Conservation (phyloP, 2,888 invertebrate species). For the Drosophila lacicola region DNA sequence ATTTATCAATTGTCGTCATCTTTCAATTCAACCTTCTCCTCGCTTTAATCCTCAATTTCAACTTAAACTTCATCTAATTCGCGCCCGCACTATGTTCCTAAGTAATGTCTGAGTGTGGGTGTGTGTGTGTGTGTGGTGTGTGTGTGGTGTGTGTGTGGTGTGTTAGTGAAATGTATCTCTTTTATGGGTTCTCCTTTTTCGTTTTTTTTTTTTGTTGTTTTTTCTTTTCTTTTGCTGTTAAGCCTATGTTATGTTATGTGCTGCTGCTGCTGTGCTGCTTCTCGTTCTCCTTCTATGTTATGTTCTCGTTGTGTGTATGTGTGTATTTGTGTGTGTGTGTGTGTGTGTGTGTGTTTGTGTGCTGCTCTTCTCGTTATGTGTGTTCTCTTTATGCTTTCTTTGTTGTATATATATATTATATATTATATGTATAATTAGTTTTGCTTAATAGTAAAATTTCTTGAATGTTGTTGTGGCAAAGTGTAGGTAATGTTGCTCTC, state of each 20-base stretch:
- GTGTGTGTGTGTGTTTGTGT: slow-evolving; percentile 36
- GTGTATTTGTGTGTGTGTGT: slow-evolving; percentile 24
- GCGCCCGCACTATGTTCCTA: slow-evolving; percentile 49
- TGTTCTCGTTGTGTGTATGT: slow-evolving; percentile 25
- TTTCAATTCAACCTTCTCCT: slow-evolving; percentile 18
- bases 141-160: slow-evolving; percentile 24
- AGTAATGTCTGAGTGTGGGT: slow-evolving; percentile 25
- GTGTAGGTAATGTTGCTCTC: slow-evolving; percentile 80
- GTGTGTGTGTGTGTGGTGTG: slow-evolving; percentile 7
- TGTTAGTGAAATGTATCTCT: slow-evolving; percentile 38
- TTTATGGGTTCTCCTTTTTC: slow-evolving; percentile 27
- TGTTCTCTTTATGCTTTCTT: slow-evolving; percentile 23
- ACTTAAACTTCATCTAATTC: slow-evolving; percentile 29
- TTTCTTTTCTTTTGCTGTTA: slow-evolving; percentile 27
- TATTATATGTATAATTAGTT: slow-evolving; percentile 80
- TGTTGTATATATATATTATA: slow-evolving; percentile 74
- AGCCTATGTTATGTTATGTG: slow-evolving; percentile 47
- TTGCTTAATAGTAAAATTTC: slow-evolving; percentile 78
- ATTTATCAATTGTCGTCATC: slow-evolving; percentile 21
- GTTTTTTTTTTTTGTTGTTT: not conserved
- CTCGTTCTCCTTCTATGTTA: slow-evolving; percentile 29
- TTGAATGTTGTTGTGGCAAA: slow-evolving; percentile 81
- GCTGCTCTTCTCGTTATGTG: slow-evolving; percentile 59
- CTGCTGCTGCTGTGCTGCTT: slow-evolving; percentile 46
- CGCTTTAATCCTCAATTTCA: slow-evolving; percentile 33